phyloP scores from a whole-genome alignment of 2,113 vertebrate species.

The Rhinolophus sinicus region DNA sequence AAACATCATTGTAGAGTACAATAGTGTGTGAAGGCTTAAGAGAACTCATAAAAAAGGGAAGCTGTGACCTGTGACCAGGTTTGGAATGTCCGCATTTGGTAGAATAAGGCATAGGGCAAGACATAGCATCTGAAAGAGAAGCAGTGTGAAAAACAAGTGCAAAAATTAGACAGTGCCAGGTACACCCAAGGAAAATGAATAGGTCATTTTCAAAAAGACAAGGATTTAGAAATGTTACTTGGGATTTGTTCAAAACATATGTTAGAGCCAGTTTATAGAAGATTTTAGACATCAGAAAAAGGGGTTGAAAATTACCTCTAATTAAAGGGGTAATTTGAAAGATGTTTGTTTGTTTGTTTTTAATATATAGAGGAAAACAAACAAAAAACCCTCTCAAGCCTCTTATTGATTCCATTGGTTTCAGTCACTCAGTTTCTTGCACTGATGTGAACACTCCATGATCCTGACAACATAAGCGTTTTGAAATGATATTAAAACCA shows the following conservation, averaged over 20 bases:
- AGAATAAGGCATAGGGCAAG: background rate
- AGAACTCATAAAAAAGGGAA: background rate
- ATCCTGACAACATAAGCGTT: background rate
- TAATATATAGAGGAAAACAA: background rate
- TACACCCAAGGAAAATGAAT: background rate
- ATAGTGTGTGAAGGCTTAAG: background rate
- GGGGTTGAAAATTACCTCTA: background rate
- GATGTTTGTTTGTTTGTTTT: background rate
- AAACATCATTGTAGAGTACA: background rate
- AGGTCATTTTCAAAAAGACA: background rate
- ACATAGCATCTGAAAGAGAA: background rate
- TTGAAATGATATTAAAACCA: slow-evolving; percentile 37
- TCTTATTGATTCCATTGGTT: background rate
- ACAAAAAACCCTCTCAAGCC: background rate
- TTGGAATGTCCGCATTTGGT: background rate
- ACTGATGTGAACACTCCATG: slow-evolving; percentile 8
- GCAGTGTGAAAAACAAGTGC: background rate
- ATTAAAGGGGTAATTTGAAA: background rate
- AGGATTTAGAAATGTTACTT: background rate
- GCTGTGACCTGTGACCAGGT: background rate
- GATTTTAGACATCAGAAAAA: background rate
- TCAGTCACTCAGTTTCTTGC: background rate
- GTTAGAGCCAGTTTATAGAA: background rate
- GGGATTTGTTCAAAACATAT: background rate
- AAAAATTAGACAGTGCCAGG: background rate